Evolutionary conservation across 2,113 vertebrate genomes (phyloP), one percentile per base, ranked within the genome.

Genomic region (Pyrgilauda ruficollis): DNA sequence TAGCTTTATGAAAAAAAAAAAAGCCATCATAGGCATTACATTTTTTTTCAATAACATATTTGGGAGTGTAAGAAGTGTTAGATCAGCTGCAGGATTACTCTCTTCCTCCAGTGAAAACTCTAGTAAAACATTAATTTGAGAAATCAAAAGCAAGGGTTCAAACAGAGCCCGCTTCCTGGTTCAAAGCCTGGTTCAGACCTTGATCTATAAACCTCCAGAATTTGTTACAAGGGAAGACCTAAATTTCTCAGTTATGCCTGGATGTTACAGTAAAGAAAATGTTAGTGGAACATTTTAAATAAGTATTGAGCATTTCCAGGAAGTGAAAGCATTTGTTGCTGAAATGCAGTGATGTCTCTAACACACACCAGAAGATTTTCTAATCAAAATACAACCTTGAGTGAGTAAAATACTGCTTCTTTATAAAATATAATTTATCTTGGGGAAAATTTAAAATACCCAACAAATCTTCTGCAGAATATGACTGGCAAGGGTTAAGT

Each of bases 51-150:
- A 2, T 64, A 79, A 47, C 24, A 8, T 43, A 81, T 87, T 43
- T 72, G 44, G 44, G 64, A 84, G 19, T 35, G 22, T 52, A 67
- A n/a, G n/a, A 86, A 56, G 18, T 77, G 35, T 73, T 84, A 84
- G 70, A 81, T 41, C 62, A 84, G 52, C 72, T 74, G n/a, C 28
- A 84, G 69, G 18, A 87, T 49, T 0, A 0, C 31, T 56, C 62
- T 73, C 43, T 66, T 81, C 64, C 37, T 72, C 73, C 83, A 79
- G 26, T 84, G 69, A 31, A 84, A 79, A 73, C 61, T 39, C 61
- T 50, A 61, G 68, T 97, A 90, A 96, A 97, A 96, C 56, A 97
- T 95, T 96, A 96, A 96, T 96, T 95, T 64, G 17, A 72, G 73
- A 90, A 94, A 95, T 84, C 64, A 75, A 93, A 87, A 50, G 64